These are phyloP conservation scores for Alauda arvensis DNA, from an alignment of 2,797 vertebrate species.

Conservation along the genomic window DNA sequence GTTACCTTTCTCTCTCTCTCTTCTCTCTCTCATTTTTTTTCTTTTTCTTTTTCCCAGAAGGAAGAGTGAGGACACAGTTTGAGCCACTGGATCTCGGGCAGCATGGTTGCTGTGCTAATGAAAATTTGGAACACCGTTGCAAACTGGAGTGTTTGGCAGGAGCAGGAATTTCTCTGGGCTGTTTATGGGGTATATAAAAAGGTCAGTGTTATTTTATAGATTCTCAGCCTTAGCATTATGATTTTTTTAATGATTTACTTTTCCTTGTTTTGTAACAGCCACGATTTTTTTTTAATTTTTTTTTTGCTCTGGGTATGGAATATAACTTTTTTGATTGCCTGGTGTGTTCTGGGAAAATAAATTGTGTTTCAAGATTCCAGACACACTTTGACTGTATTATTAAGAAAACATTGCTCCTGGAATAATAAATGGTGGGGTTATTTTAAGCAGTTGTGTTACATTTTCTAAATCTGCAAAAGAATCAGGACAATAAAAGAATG, in stretches of 20 bases:
- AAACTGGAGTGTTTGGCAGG: slow-evolving; percentile 24
- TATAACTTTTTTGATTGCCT: background rate
- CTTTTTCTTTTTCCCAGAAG: background rate
- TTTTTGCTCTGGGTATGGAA: background rate
- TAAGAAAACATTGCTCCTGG: slow-evolving; percentile 43
- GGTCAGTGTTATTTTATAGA: slow-evolving; percentile 41
- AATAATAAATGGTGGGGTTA: slow-evolving; percentile 35
- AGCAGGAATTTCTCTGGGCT: slow-evolving; percentile 26
- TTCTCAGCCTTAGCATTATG: slow-evolving; percentile 8
- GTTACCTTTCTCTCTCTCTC: rapidly evolving
- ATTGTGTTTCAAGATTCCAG: slow-evolving; percentile 27
- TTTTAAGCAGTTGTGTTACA: slow-evolving; percentile 30
- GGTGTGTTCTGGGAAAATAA: background rate
- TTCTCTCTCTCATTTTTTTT: rapidly evolving
- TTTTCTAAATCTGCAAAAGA: slow-evolving; percentile 16
- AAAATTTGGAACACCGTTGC: background rate
- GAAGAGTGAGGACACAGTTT: background rate
- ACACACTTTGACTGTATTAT: slow-evolving; percentile 10
- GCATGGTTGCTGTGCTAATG: slow-evolving; percentile 5
- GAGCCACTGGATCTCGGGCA: background rate
- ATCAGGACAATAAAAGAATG: slow-evolving; percentile 1
- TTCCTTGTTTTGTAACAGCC: slow-evolving; percentile 22
- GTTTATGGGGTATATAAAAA: slow-evolving; percentile 43
- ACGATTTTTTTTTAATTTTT: background rate
- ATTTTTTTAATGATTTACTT: background rate